Percentiles rank a stretch among this genome's conserved stretches.
phyloP scores from a whole-genome alignment of 1,140 invertebrate species.

The Tetramorium alpestre region DNA sequence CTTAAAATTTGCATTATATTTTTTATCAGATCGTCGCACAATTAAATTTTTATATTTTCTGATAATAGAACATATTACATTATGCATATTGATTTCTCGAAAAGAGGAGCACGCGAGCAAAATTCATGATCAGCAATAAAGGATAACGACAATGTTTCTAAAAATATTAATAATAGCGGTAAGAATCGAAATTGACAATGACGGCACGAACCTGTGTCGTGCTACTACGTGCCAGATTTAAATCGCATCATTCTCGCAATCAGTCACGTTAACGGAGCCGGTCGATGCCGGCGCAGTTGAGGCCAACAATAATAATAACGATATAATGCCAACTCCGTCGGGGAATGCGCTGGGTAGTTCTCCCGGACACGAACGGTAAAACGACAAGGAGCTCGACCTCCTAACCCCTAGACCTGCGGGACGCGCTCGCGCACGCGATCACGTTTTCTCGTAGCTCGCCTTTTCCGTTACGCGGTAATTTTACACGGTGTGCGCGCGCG shows the following conservation, averaged over 20 bases:
- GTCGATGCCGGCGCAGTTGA: constrained; percentile 28
- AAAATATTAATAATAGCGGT: not conserved
- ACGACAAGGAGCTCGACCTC: constrained; percentile 63
- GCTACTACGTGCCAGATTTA: not conserved
- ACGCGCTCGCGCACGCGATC: constrained; percentile 60
- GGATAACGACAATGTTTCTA: not conserved
- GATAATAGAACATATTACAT: not conserved
- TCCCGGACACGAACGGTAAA: constrained; percentile 65
- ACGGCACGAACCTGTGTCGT: not conserved
- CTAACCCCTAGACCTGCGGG: constrained; percentile 68
- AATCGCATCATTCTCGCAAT: constrained; percentile 42
- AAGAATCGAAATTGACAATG: not conserved
- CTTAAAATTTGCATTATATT: not conserved
- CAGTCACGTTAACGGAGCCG: constrained; percentile 42
- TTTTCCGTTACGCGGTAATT: constrained; percentile 71
- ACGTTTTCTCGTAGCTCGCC: constrained; percentile 50
- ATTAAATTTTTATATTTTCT: not conserved
- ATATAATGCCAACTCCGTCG: constrained; percentile 45
- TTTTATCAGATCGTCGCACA: not conserved
- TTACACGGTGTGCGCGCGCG: constrained; percentile 29
- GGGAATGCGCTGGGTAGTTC: constrained; percentile 59
- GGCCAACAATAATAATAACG: constrained; percentile 57
- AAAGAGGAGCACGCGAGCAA: not conserved
- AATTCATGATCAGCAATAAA: not conserved
- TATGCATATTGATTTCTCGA: not conserved